A percentile compares a stretch with the other conserved stretches of the same genome.
phyloP scores from a whole-genome alignment of 2,888 invertebrate species.

The Apamea epomidion region DNA sequence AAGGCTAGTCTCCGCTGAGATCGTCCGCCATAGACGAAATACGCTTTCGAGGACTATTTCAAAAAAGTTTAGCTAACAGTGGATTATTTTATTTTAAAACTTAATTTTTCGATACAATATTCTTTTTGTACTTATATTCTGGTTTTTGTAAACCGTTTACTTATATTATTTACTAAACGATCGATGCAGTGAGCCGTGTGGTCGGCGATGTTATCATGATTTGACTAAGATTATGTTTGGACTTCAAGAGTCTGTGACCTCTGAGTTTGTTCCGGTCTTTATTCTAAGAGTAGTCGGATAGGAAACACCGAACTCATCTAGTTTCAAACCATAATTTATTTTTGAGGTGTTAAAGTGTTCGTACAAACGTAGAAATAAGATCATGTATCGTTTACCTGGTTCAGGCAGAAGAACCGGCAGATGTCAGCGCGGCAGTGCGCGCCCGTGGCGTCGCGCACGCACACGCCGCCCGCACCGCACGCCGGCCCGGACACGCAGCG shows the following conservation, averaged over 20 bases:
- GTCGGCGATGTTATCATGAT: neutral
- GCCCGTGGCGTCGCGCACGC: constrained; percentile 61
- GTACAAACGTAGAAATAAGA: neutral
- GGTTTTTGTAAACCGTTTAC: neutral
- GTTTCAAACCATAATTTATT: neutral
- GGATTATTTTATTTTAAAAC: neutral
- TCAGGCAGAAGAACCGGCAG: constrained; percentile 78
- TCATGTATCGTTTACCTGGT: constrained; percentile 66
- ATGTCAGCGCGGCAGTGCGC: constrained; percentile 66
- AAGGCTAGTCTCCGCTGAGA: no score
- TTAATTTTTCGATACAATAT: neutral
- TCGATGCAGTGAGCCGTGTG: neutral
- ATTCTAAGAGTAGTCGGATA: no score
- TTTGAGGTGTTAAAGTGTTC: no score
- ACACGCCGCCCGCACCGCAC: constrained; percentile 65
- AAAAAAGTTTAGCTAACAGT: neutral
- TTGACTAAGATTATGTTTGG: neutral
- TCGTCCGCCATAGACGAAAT: neutral
- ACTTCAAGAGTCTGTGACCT: neutral
- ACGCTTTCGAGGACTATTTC: no score
- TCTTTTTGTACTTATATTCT: neutral
- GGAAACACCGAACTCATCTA: neutral
- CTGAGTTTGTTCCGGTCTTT: neutral
- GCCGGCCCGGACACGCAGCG: constrained; percentile 69
- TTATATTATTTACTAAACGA: neutral